Evolutionary conservation across 2,888 invertebrate species (phyloP).

Genomic region (Alloplasta piceator): DNA sequence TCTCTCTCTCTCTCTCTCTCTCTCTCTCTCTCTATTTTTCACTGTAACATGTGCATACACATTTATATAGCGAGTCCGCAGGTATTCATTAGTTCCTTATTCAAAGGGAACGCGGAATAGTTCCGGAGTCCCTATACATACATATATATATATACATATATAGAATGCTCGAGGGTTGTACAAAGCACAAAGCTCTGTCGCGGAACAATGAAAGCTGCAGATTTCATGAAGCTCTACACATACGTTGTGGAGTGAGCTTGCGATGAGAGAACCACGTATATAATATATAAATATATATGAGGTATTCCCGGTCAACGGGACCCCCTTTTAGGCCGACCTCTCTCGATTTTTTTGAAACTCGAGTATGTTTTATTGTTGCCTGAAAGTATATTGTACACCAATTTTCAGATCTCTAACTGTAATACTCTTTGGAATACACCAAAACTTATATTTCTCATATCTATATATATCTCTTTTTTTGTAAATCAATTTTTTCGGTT

Average conservation of each 20-base stretch:
- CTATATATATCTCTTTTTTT: too few species aligned
- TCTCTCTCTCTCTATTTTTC: background rate
- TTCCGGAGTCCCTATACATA: constrained; percentile 76
- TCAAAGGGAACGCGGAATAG: constrained; percentile 81
- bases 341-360: too few species aligned
- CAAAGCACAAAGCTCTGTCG: constrained; percentile 82
- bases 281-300: too few species aligned
- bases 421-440: too few species aligned
- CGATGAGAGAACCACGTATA: too few species aligned
- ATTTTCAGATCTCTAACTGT: too few species aligned
- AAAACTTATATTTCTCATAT: too few species aligned
- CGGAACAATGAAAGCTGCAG: constrained; percentile 81
- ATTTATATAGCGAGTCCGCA: constrained; percentile 46
- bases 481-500: too few species aligned
- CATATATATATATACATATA: constrained; percentile 1
- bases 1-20: background rate
- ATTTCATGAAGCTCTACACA: constrained; percentile 80
- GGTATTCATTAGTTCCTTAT: constrained; percentile 83
- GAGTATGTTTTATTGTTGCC: too few species aligned
- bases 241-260: constrained; percentile 57
- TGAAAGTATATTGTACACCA: too few species aligned
- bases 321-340: too few species aligned
- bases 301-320: too few species aligned
- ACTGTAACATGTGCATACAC: background rate
- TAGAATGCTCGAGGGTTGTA: constrained; percentile 69